phyloP scores from a whole-genome alignment of 1,140 invertebrate species.

The Trialeurodes vaporariorum region DNA sequence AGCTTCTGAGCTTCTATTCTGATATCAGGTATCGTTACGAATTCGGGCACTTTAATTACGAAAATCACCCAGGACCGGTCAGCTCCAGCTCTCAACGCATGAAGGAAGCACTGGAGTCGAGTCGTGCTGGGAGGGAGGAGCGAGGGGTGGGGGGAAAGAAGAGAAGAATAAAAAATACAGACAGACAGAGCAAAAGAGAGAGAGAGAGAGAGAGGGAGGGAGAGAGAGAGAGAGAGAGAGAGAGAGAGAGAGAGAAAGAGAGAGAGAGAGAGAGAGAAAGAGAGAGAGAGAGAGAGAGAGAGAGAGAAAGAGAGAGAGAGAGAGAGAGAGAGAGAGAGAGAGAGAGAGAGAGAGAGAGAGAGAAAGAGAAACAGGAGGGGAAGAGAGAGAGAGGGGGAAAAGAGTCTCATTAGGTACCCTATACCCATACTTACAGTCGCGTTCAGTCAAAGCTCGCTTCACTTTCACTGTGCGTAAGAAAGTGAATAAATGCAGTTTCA shows the following conservation, averaged over 20 bases:
- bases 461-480: no score
- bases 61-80: no score
- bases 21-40: no score
- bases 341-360: neutral
- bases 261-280: neutral
- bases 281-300: neutral
- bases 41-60: no score
- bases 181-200: neutral
- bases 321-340: neutral
- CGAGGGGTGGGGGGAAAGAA: neutral
- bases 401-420: no score
- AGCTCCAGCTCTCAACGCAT: no score
- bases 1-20: no score
- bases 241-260: neutral
- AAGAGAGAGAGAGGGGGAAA: neutral
- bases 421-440: no score
- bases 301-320: neutral
- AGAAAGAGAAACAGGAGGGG: neutral
- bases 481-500: no score
- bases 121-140: no score
- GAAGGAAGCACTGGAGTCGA: no score
- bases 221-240: neutral
- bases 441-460: no score
- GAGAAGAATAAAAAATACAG: neutral
- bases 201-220: neutral